Evolutionary conservation across 2,888 invertebrate genomes (phyloP), one percentile per base, ranked within the genome.

Genomic region (Cylloceria caligata): DNA sequence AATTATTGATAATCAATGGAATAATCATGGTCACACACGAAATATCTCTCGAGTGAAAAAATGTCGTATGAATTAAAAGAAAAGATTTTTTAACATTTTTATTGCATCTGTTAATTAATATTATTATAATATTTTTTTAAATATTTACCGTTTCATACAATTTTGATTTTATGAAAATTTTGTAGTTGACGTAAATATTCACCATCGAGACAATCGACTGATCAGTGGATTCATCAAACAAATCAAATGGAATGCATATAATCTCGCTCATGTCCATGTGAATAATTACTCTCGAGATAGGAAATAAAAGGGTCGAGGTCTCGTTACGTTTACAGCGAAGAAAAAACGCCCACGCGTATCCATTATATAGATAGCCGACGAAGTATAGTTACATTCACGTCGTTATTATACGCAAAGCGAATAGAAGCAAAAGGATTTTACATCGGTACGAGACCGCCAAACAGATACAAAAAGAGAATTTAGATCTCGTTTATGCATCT

Each of bases 401-500:
- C 19, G 39, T 73, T 64, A 73, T 73, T 73, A 73, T 73, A 13
- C 64, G 30, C 36, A 49, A 39, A 27, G 73, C 36, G 49, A 73
- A 55, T 39, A 57, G 42, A 65, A 65, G 64, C 65, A 74, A 65
- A 74, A 75, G 67, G 67, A 75, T 75, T 67, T n/a, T n/a, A n/a
- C 57, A 16, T 19, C 52, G 24, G n/a, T 34, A 60, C 39, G 39
- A 36, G 13, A n/a, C n/a, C 55, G 57, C 16, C 57, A 13, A 36
- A 55, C 52, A 65, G 39, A 75, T 60, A 72, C 67, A 81, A 77
- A 72, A 76, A 42, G 52, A 67, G 62, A 76, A 81, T 76, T 62
- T 36, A 42, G 62, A 68, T 76, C 81, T 81, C 72, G 81, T 72
- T 72, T 72, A 47, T 36, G 67, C 34, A 81, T 75, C 57, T 55